Evolutionary conservation across 2,797 vertebrate genomes (phyloP).

Genomic region (Podarcis lilfordi): DNA sequence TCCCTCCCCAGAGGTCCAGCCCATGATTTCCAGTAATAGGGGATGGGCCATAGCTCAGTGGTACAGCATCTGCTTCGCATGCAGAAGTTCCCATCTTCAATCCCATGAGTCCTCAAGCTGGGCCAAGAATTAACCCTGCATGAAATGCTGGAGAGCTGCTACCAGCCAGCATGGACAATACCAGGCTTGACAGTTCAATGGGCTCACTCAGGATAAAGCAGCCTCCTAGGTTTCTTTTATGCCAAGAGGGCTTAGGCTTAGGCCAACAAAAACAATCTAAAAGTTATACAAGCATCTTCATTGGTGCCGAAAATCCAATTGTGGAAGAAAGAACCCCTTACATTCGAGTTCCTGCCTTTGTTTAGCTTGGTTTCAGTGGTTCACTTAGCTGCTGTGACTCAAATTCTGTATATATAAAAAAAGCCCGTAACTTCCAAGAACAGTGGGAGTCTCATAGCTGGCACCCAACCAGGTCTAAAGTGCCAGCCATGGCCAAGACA

Average conservation of each 20-base stretch:
- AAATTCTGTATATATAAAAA: constrained; percentile 5
- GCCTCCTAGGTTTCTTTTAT: not conserved
- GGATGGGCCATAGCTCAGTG: too few relatives aligned
- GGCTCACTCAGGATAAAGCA: not conserved
- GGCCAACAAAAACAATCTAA: not conserved
- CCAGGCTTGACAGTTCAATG: too few relatives aligned
- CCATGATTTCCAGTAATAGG: too few relatives aligned
- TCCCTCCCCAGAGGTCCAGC: too few relatives aligned
- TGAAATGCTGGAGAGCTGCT: too few relatives aligned
- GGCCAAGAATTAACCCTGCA: too few relatives aligned
- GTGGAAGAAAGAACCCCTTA: not conserved
- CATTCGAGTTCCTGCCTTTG: constrained; percentile 7
- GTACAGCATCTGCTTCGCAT: too few relatives aligned
- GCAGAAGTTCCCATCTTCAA: too few relatives aligned
- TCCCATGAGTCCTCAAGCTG: too few relatives aligned
- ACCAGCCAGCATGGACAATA: too few relatives aligned
- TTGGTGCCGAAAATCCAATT: not conserved
- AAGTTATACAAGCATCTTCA: not conserved
- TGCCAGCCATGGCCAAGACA: constrained; percentile 52
- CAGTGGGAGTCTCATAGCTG: constrained; percentile 13
- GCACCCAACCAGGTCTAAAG: constrained; percentile 7
- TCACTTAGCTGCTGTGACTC: constrained; percentile 33
- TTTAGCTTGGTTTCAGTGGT: constrained; percentile 51
- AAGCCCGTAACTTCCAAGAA: constrained; percentile 17
- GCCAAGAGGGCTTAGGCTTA: not conserved